Evolutionary conservation across 2,888 invertebrate species (phyloP).

Genomic region (Drosophila aldrichi): DNA sequence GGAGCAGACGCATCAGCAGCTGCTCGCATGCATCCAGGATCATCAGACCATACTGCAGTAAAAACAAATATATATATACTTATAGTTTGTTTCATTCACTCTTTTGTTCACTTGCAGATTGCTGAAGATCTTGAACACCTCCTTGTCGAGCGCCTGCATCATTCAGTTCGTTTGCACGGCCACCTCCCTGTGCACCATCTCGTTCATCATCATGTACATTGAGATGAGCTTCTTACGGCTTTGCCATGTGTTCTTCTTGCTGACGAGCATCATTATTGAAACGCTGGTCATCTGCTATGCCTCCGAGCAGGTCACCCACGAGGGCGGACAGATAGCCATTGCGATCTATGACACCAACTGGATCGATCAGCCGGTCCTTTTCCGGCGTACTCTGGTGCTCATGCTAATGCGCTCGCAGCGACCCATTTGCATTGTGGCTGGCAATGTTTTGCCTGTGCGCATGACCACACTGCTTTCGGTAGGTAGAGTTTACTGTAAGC

Average conservation of each 20-base stretch:
- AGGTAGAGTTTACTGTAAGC: slow-evolving; percentile 9
- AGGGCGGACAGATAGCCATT: slow-evolving; percentile 85
- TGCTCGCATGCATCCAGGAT: slow-evolving; percentile 76
- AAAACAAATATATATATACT: neutral
- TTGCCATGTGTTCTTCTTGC: slow-evolving; percentile 39
- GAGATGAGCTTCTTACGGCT: slow-evolving; percentile 38
- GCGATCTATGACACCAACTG: slow-evolving; percentile 87
- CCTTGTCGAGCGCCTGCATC: slow-evolving; percentile 86
- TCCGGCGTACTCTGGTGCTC: slow-evolving; percentile 82
- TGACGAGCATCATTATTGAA: slow-evolving; percentile 85
- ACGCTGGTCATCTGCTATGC: slow-evolving; percentile 86
- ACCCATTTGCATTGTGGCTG: slow-evolving; percentile 86
- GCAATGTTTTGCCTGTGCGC: slow-evolving; percentile 86
- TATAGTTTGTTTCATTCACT: neutral
- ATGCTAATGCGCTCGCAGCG: slow-evolving; percentile 86
- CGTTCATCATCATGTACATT: slow-evolving; percentile 85
- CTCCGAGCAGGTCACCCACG: slow-evolving; percentile 86
- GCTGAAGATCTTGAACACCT: slow-evolving; percentile 85
- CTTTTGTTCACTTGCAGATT: neutral
- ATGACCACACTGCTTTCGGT: slow-evolving; percentile 87
- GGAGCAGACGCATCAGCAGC: neutral
- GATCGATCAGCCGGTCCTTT: slow-evolving; percentile 86
- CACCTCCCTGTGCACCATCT: slow-evolving; percentile 78
- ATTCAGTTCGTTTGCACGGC: slow-evolving; percentile 86
- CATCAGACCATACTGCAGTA: slow-evolving; percentile 77